These are phyloP conservation scores for Cinclus mexicanus DNA, from an alignment of 2,113 vertebrate genomes.

Conservation along the genomic window DNA sequence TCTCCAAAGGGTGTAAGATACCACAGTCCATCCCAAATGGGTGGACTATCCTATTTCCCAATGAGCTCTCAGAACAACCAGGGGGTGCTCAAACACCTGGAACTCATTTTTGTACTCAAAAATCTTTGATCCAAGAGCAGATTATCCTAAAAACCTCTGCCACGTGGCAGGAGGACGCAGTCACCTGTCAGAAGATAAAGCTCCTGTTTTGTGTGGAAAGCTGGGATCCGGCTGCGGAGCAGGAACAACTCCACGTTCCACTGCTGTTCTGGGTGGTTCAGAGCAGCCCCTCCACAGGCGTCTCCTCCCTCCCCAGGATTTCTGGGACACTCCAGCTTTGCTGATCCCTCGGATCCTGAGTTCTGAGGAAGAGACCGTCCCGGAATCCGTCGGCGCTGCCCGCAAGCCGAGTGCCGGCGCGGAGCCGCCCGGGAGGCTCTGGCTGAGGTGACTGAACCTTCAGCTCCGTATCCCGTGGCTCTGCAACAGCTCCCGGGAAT, in stretches of 20 bases:
- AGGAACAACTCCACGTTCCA: background rate
- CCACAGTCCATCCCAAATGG: background rate
- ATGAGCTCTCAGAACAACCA: background rate
- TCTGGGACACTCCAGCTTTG: background rate
- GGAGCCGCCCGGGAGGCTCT: background rate
- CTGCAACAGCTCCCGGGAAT: background rate
- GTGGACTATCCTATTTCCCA: background rate
- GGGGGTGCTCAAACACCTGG: background rate
- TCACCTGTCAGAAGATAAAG: accelerated
- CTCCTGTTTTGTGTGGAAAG: background rate
- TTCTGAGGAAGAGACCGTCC: background rate
- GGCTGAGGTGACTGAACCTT: background rate
- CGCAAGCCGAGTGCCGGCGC: background rate
- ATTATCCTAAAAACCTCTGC: background rate
- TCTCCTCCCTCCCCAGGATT: background rate
- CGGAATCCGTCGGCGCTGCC: background rate
- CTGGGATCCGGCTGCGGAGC: accelerated
- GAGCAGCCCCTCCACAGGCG: background rate
- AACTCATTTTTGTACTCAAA: constrained; percentile 4
- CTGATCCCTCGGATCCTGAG: background rate
- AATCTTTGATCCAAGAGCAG: background rate
- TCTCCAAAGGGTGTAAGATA: background rate
- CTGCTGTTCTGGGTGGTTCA: background rate
- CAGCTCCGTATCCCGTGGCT: background rate
- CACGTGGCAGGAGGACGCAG: background rate